These are phyloP conservation scores for Caenorhabditis japonica DNA, from an alignment of 2,888 invertebrate genomes.

Conservation along the genomic window DNA sequence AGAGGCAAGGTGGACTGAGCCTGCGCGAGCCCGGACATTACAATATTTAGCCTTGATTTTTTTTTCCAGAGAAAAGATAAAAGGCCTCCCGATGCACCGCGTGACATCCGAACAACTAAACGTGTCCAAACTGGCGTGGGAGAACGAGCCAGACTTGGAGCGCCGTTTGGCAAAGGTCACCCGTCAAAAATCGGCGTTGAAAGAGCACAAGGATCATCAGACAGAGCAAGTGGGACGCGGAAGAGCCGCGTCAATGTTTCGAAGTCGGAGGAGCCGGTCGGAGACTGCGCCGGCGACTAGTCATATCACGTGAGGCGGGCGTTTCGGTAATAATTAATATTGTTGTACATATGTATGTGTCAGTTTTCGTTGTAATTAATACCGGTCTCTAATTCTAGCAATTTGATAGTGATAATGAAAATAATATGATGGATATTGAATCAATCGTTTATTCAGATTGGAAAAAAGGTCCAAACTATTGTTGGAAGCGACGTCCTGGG, in stretches of 20 bases:
- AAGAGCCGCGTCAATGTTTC: constrained; percentile 42
- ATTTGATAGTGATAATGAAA: no score
- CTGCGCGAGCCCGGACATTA: constrained; percentile 47
- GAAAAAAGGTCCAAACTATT: neutral
- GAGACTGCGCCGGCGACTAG: constrained; percentile 37
- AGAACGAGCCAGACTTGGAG: constrained; percentile 45
- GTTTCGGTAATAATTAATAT: constrained; percentile 1
- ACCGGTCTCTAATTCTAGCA: no score
- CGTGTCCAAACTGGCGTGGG: constrained; percentile 45
- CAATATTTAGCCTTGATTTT: constrained; percentile 40
- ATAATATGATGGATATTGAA: constrained; percentile 19
- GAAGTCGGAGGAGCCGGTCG: constrained; percentile 39
- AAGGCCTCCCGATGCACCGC: constrained; percentile 39
- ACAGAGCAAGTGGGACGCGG: constrained; percentile 34
- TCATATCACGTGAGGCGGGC: constrained; percentile 20
- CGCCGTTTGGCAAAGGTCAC: constrained; percentile 38
- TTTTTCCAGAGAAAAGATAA: constrained; percentile 37
- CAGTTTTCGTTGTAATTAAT: no score
- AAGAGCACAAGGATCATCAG: constrained; percentile 29
- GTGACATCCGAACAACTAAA: constrained; percentile 49
- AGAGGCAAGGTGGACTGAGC: no score
- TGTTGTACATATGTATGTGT: constrained; percentile 24
- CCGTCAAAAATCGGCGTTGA: constrained; percentile 44
- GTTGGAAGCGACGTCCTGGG: constrained; percentile 31
- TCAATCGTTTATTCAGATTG: constrained; percentile 17